Evolutionary conservation across 1,140 invertebrate genomes (phyloP).

Genomic region (Drosophila persimilis): DNA sequence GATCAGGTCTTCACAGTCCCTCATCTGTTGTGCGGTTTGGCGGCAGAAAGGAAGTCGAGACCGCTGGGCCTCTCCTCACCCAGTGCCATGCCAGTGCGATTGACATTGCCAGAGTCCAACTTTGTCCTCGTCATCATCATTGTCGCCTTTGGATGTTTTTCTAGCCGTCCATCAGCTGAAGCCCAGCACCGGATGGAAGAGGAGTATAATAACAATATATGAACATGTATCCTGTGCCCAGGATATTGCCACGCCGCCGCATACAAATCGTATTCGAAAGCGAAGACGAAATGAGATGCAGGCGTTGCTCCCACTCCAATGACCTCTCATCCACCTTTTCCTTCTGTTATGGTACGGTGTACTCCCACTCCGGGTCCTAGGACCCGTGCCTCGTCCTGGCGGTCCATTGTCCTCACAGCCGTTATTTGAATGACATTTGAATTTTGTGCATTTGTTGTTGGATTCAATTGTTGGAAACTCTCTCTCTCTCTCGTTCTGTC

Average conservation of each 20-base stretch:
- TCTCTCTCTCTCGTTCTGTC: slow-evolving; percentile 13
- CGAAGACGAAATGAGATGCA: slow-evolving; percentile 67
- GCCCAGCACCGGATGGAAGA: slow-evolving; percentile 65
- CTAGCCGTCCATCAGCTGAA: slow-evolving; percentile 42
- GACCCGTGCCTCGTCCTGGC: slow-evolving; percentile 30
- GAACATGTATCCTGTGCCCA: slow-evolving; percentile 72
- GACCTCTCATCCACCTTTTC: slow-evolving; percentile 37
- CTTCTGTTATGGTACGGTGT: slow-evolving; percentile 5
- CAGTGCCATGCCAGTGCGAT: too few species aligned
- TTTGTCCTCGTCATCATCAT: slow-evolving; percentile 38
- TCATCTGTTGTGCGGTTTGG: slow-evolving; percentile 63
- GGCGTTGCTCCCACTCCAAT: slow-evolving; percentile 48
- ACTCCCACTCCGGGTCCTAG: slow-evolving; percentile 4
- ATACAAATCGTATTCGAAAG: slow-evolving; percentile 56
- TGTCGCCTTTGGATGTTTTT: slow-evolving; percentile 56
- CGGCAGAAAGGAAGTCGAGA: slow-evolving; percentile 54
- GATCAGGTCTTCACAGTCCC: not conserved
- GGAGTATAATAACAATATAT: slow-evolving; percentile 74
- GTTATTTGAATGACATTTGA: slow-evolving; percentile 77
- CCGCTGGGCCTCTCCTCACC: slow-evolving; percentile 20
- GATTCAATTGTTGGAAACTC: slow-evolving; percentile 40
- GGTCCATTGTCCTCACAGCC: slow-evolving; percentile 67
- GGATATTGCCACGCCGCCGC: slow-evolving; percentile 59
- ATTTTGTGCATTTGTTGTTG: slow-evolving; percentile 57
- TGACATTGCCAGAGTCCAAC: slow-evolving; percentile 20